Evolutionary conservation across 2,888 invertebrate genomes (phyloP), one percentile per base, ranked within the genome.

Genomic region (Celastrina argiolus): DNA sequence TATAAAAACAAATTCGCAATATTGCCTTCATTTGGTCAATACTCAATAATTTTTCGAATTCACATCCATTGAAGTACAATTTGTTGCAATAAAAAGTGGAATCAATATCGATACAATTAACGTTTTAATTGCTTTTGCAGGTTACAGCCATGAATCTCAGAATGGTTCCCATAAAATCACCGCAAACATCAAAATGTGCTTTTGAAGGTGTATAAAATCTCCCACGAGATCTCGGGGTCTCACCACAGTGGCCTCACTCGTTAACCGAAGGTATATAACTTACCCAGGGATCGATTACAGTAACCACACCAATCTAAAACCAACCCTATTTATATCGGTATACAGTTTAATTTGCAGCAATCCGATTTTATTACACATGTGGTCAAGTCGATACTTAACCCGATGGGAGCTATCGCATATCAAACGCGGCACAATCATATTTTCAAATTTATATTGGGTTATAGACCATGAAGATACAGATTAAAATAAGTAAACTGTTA

Each of bases 181-280:
- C 79, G 79, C 82, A 78, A 80, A 81, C 79, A 74, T 82, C 79
- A 79, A 77, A 81, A 81, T 69, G 65, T 63, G 69, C 67, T 64
- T 68, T 68, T 70, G 67, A 67, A 68, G 68, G 69, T 70, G 72
- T 72, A 69, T 72, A 74, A 71, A 69, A 77, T 82, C 78, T 83
- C 83, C 82, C 86, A 85, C 83, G 83, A 79, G 73, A 75, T 68
- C 72, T 74, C 77, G 74, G 56, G 78, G 76, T 80, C 81, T 83
- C 84, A 83, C 86, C 82, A 80, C 86, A 87, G 87, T 81, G 86
- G 87, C 84, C 78, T 70, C 74, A 70, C 70, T 74, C 77, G 78
- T 80, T 79, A 82, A 84, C 81, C 76, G 74, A 78, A 78, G 75
- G 78, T 83, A 82, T 81, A 80, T 77, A 77, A 74, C 71, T 78